Evolutionary conservation across 1,140 invertebrate genomes (phyloP).

Genomic region (Leptinotarsa lineolata): DNA sequence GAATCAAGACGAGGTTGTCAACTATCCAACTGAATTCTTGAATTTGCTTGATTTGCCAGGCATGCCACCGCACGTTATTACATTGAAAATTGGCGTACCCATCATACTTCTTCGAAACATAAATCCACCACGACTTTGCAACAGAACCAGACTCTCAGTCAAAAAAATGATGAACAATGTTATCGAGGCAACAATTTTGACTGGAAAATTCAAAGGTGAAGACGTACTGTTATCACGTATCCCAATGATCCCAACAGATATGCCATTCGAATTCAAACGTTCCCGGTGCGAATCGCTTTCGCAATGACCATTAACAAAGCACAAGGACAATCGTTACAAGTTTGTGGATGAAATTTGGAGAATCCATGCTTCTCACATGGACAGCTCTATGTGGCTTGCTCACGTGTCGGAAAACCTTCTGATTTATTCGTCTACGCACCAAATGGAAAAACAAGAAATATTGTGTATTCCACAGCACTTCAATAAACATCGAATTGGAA

Average conservation of each 20-base stretch:
- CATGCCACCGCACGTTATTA: constrained; percentile 50
- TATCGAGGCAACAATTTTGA: too few species aligned
- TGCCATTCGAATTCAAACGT: too few species aligned
- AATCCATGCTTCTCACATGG: constrained; percentile 50
- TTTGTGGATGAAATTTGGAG: constrained; percentile 49
- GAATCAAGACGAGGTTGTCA: constrained; percentile 49
- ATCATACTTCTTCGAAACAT: too few species aligned
- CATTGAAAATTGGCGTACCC: constrained; percentile 19
- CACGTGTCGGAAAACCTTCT: constrained; percentile 45
- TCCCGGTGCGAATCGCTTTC: constrained; percentile 53
- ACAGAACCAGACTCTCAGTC: too few species aligned
- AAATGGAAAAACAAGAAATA: constrained; percentile 25
- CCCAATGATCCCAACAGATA: too few species aligned
- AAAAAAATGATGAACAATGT: too few species aligned
- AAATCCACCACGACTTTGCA: too few species aligned
- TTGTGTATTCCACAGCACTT: too few species aligned
- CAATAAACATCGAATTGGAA: too few species aligned
- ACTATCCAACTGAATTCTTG: constrained; percentile 52
- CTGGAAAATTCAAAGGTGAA: constrained; percentile 37
- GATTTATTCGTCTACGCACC: constrained; percentile 19
- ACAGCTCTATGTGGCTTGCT: constrained; percentile 51
- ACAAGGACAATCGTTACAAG: constrained; percentile 57
- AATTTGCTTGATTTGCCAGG: constrained; percentile 39
- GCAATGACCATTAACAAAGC: constrained; percentile 62
- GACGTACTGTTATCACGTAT: too few species aligned